Evolutionary conservation across 1,140 invertebrate genomes (phyloP).

Genomic region (Cydia strobilella): DNA sequence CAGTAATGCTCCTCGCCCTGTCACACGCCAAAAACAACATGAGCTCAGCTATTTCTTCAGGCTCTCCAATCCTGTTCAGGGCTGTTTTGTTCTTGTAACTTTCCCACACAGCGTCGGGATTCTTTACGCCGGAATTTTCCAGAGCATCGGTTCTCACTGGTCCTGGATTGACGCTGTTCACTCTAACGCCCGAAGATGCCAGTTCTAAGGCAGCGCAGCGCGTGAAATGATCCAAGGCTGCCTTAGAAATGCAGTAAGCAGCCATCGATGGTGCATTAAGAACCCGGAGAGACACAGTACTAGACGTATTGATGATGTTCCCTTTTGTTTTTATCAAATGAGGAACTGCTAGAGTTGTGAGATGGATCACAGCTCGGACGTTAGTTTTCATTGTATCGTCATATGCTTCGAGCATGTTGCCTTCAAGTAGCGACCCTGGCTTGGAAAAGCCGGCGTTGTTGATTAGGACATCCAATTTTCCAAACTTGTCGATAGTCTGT

Average conservation of each 20-base stretch:
- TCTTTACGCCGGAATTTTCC: background rate
- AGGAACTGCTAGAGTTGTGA: constrained; percentile 87
- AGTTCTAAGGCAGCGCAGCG: constrained; percentile 84
- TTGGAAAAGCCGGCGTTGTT: constrained; percentile 88
- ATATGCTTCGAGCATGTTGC: constrained; percentile 82
- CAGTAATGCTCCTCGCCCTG: constrained; percentile 78
- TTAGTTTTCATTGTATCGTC: constrained; percentile 85
- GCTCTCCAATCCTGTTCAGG: constrained; percentile 73
- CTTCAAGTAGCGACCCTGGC: constrained; percentile 82
- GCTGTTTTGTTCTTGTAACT: constrained; percentile 36
- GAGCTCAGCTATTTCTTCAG: constrained; percentile 78
- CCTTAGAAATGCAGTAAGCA: constrained; percentile 87
- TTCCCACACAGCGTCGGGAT: background rate
- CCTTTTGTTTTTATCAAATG: constrained; percentile 88
- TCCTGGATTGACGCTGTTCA: constrained; percentile 87
- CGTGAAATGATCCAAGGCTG: constrained; percentile 88
- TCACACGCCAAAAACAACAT: constrained; percentile 80
- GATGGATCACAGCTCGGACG: constrained; percentile 83
- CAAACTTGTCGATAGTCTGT: constrained; percentile 79
- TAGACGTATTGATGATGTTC: constrained; percentile 91
- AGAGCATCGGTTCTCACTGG: constrained; percentile 83
- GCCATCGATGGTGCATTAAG: constrained; percentile 79
- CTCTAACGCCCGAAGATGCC: constrained; percentile 83
- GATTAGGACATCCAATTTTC: constrained; percentile 83
- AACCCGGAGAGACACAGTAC: constrained; percentile 86